These are phyloP conservation scores for Ferrisia virgata DNA, from an alignment of 2,888 invertebrate species.

Conservation along the genomic window DNA sequence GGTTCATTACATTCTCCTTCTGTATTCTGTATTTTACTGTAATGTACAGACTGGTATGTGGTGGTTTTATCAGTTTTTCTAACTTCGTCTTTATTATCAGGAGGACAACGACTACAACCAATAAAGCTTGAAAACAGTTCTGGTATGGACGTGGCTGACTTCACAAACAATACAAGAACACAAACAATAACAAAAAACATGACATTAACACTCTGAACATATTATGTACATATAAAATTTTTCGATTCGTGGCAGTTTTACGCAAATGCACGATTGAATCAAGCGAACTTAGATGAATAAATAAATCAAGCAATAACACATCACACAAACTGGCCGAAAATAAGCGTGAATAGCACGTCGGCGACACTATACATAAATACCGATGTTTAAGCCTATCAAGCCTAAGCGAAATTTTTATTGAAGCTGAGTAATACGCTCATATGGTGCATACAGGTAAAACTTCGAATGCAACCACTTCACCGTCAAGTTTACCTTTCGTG, in stretches of 20 bases:
- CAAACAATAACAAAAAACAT: slow-evolving; percentile 40
- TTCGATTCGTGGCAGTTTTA: neutral
- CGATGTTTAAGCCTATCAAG: neutral
- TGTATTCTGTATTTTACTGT: slow-evolving; percentile 42
- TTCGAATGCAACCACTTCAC: slow-evolving; percentile 27
- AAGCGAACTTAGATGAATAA: neutral
- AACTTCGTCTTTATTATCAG: slow-evolving; percentile 33
- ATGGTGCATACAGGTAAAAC: neutral
- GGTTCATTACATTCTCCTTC: slow-evolving; percentile 30
- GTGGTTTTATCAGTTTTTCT: slow-evolving; percentile 39
- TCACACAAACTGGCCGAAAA: neutral
- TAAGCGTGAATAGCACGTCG: neutral
- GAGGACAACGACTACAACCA: slow-evolving; percentile 10
- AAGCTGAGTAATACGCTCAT: neutral
- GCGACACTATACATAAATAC: neutral
- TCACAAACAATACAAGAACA: slow-evolving; percentile 44
- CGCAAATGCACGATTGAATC: neutral
- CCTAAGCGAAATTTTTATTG: neutral
- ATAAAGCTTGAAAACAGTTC: slow-evolving; percentile 41
- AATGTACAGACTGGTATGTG: slow-evolving; percentile 35
- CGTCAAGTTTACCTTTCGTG: neutral
- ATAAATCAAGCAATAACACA: neutral
- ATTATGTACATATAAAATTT: too few species aligned
- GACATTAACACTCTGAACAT: slow-evolving; percentile 35
- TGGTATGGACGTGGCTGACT: slow-evolving; percentile 42